phyloP scores from a whole-genome alignment of 2,113 vertebrate species.

The Phalacrocorax brasilianus region DNA sequence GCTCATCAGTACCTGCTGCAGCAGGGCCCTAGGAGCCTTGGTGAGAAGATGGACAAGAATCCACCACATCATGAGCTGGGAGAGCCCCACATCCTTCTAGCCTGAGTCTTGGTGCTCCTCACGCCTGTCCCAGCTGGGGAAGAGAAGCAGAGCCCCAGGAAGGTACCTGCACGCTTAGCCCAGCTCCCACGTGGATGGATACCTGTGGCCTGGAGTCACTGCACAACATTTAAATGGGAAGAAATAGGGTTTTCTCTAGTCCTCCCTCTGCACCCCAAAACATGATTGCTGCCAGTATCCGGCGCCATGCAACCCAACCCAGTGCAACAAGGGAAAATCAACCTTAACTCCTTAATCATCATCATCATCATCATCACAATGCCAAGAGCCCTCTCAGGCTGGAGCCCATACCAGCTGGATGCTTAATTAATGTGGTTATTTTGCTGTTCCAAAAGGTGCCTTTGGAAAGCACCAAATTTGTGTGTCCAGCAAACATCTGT shows the following conservation, averaged over 20 bases:
- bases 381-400: neutral
- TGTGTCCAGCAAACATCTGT: neutral
- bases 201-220: slow-evolving; percentile 2
- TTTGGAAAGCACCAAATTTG: neutral
- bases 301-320: neutral
- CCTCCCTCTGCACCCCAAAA: neutral
- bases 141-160: too few relatives aligned
- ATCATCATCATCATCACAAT: neutral
- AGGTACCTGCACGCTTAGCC: too few relatives aligned
- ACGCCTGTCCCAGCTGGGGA: too few relatives aligned
- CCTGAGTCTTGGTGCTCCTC: too few relatives aligned
- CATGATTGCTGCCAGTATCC: neutral
- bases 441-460: neutral
- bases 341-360: neutral
- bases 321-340: slow-evolving; percentile 4
- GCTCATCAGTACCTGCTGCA: neutral
- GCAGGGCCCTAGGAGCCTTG: neutral
- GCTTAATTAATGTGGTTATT: neutral
- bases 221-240: neutral
- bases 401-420: neutral
- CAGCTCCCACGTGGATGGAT: neutral
- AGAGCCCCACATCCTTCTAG: neutral
- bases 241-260: neutral
- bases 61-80: rapidly evolving
- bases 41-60: neutral